Evolutionary conservation across 2,888 invertebrate genomes (phyloP), one percentile per base, ranked within the genome.

Genomic region (Belgica antarctica): DNA sequence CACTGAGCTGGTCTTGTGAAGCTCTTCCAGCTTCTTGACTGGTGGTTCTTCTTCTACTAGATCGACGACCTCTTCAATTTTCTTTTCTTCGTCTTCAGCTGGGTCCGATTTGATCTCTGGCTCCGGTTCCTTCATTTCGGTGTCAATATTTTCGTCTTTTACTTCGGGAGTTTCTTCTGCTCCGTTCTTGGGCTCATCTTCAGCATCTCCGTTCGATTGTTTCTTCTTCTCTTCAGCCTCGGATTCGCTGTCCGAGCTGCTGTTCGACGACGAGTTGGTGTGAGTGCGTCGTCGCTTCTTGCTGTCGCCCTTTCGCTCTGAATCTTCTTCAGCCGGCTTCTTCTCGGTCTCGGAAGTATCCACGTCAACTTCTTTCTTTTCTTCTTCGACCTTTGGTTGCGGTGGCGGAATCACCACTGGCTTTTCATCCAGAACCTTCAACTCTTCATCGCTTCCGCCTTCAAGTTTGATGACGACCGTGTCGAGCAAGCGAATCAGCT

Each of bases 1-100:
- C 74, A 99, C 97, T 1, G 97, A 97, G 25, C 94, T 92, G 0
- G 98, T 99, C 77, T 94, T 94, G 79, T 99, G 98, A 47, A 97
- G 82, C 1, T 93, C 88, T 66, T 74, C 61, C 41, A 27, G 62
- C n/a, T 65, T 71, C 71, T 46, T 72, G 83, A 80, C 73, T 83
- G 81, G 47, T 81, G 76, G 77, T 47, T 82, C 80, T 57, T 81
- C 78, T 63, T 82, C 80, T 41, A 82, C 81, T 24, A 81, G 76
- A 73, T 83, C 82, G 25, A 81, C 81, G 62, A 83, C 81, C 71
- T 80, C 74, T 63, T 76, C 71, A 10, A 71, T 22, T 73, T 72
- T 17, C 71, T 78, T 78, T 72, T 73, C 57, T 27, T 57, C 72
- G 3, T 74, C 73, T 47, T 70, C 71, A 25, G 62, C 71, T 19